Base-by-base conservation (phyloP, 2,888 invertebrate species). In the Congeria kusceri region DNA sequence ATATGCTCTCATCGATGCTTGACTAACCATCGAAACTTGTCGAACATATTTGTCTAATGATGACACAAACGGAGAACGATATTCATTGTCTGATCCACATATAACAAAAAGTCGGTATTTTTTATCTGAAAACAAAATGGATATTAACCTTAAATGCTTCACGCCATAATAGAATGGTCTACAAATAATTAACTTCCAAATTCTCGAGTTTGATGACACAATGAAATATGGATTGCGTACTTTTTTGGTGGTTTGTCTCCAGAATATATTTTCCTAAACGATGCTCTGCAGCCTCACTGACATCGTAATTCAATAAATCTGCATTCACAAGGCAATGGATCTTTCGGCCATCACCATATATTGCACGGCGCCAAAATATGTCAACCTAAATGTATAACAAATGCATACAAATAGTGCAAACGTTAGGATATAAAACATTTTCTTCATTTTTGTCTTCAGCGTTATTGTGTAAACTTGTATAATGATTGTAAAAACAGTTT, bases 1-100 rank as follows among this genome's bases (percentile, higher is more conserved):
- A 53, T 70, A 74, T 29, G 64, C 57, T 1, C 63, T 20, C 7
- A 83, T 25, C 18, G 23, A 39, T 0, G 25, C 13, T 7, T 67
- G 13, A 27, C 69, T 72, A 2, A 68, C 20, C 23, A 70, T 79
- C 15, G 79, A 47, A 9, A 77, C 57, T 0, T 69, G 77, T 11
- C 74, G 62, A 13, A 70, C 49, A 49, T 68, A 62, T 58, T 74
- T 83, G 74, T 79, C 79, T n/a, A 83, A 29, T 15, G 77, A 90
- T 7, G 88, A 87, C 47, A 90, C 89, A 39, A 92, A 84, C 44
- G 86, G 80, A 5, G 90, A 90, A 49, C 84, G 81, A 68, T 87
- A 87, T 69, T 91, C 91, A 63, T 86, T 86, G 64, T 90, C 90
- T 49, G 83, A 82, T 20, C 88, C 83, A 69, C 91, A 91, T 7